Evolutionary conservation across 2,113 vertebrate species (phyloP).

Genomic region (Ceyx margarethae): DNA sequence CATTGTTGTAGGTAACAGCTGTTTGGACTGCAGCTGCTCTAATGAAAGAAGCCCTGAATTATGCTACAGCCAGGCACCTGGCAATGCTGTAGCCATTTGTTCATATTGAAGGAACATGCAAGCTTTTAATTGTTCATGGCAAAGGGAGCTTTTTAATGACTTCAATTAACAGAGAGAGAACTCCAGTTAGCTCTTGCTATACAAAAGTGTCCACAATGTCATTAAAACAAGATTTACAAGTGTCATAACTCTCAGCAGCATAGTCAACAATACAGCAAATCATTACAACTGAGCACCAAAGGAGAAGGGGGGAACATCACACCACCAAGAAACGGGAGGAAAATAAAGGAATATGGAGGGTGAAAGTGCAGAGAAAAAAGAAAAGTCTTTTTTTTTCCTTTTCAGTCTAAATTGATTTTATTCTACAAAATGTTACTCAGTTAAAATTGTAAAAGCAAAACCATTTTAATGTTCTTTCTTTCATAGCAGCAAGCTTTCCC

Average conservation of each 20-base stretch:
- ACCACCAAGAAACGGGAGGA: background rate
- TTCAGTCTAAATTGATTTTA: slow-evolving; percentile 76
- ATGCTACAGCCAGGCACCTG: background rate
- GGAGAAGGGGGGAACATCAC: slow-evolving; percentile 33
- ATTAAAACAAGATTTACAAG: slow-evolving; percentile 72
- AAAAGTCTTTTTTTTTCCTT: slow-evolving; percentile 55
- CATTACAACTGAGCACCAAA: slow-evolving; percentile 64
- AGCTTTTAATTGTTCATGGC: slow-evolving; percentile 63
- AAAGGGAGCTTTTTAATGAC: slow-evolving; percentile 73
- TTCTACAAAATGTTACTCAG: slow-evolving; percentile 80
- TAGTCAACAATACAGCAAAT: slow-evolving; percentile 66
- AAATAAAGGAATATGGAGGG: background rate
- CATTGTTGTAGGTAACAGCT: slow-evolving; percentile 15
- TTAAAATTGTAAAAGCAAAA: slow-evolving; percentile 75
- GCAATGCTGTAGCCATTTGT: background rate
- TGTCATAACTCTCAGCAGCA: slow-evolving; percentile 67
- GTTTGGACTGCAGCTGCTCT: background rate
- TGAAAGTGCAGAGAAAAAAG: slow-evolving; percentile 43
- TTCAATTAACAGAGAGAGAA: slow-evolving; percentile 69
- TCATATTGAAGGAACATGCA: slow-evolving; percentile 54
- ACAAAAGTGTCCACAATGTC: slow-evolving; percentile 71
- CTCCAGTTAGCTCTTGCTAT: slow-evolving; percentile 70
- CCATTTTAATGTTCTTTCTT: slow-evolving; percentile 73
- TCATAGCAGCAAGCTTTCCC: slow-evolving; percentile 81
- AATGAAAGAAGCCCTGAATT: background rate